A percentile compares a stretch with the other conserved stretches of the same genome.
Conservation (phyloP, 2,888 invertebrate species). For the Hirtodrosophila confusa region DNA sequence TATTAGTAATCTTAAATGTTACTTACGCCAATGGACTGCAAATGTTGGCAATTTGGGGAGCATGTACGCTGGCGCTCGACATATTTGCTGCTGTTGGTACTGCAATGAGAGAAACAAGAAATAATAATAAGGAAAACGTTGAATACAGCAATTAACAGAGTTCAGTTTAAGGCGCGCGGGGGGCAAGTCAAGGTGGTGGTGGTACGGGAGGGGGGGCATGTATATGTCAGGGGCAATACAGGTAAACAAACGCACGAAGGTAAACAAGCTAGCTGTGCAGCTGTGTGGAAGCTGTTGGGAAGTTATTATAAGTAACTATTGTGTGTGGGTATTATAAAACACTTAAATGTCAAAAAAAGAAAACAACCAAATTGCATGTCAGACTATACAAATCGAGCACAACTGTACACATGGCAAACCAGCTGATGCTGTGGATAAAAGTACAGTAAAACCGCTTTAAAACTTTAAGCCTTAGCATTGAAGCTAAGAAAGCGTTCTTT, state of each 20-base stretch:
- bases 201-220: background rate
- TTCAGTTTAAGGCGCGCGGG: background rate
- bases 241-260: constrained; percentile 62
- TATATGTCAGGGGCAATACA: constrained; percentile 55
- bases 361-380: constrained; percentile 30
- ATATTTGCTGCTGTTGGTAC: constrained; percentile 85
- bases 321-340: constrained; percentile 47
- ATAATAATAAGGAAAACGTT: constrained; percentile 45
- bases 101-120: constrained; percentile 44
- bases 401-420: constrained; percentile 54
- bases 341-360: constrained; percentile 57
- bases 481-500: too few relatives aligned
- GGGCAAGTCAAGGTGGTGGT: too few relatives aligned
- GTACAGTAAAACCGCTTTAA: background rate
- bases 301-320: constrained; percentile 31
- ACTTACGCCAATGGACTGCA: constrained; percentile 84
- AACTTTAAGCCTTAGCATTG: too few relatives aligned
- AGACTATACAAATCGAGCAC: constrained; percentile 27
- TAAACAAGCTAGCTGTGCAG: constrained; percentile 70
- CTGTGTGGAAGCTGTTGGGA: constrained; percentile 33
- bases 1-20: constrained; percentile 22
- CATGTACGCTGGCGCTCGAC: constrained; percentile 86
- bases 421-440: constrained; percentile 17
- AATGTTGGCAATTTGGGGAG: constrained; percentile 84
- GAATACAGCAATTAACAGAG: constrained; percentile 32